Percentiles rank a stretch among this genome's conserved stretches.
Evolutionary conservation across 2,888 invertebrate genomes (phyloP).

Genomic region (Megamerina dolium): DNA sequence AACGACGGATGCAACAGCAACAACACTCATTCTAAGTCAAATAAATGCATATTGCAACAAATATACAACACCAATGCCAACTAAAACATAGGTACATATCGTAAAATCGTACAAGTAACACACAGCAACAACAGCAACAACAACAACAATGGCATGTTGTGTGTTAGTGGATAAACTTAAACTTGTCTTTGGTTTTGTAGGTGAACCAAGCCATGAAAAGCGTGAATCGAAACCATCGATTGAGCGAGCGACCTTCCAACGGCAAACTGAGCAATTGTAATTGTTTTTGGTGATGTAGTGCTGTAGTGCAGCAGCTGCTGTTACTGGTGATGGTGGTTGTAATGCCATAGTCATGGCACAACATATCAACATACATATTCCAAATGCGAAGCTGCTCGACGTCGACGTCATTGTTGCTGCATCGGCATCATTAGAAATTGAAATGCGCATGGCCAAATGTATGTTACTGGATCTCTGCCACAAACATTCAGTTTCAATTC

Average conservation of each 20-base stretch:
- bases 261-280: no score
- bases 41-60: no score
- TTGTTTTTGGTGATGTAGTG: no score
- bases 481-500: constrained; percentile 39
- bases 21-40: background rate
- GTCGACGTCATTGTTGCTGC: constrained; percentile 29
- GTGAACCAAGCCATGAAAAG: constrained; percentile 41
- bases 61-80: constrained; percentile 6
- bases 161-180: constrained; percentile 14
- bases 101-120: constrained; percentile 2
- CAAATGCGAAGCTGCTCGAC: no score
- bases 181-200: constrained; percentile 37
- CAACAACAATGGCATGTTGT: background rate
- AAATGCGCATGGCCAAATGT: constrained; percentile 39
- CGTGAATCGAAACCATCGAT: constrained; percentile 13
- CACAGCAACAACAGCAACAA: constrained; percentile 6
- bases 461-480: constrained; percentile 43
- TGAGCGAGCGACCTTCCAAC: constrained; percentile 6
- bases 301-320: no score
- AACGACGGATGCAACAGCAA: background rate
- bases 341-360: no score
- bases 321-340: no score
- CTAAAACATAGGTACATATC: constrained; percentile 1
- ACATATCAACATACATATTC: no score
- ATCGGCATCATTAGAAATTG: constrained; percentile 36